Conservation (phyloP, 2,888 invertebrate species). For the Osmoderma eremita region DNA sequence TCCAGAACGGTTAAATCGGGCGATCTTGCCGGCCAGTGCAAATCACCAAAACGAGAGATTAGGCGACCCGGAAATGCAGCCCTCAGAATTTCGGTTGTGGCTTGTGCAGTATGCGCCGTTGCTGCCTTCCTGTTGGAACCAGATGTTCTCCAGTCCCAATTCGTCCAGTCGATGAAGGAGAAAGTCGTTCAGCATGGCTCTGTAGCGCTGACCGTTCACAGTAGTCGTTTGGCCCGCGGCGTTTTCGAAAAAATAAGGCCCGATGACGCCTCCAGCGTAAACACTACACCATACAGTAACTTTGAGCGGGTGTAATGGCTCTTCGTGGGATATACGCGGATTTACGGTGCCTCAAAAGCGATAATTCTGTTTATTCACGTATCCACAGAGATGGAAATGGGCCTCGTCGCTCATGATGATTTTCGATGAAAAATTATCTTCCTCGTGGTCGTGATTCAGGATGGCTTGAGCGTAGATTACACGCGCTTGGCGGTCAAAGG, state of each 20-base stretch:
- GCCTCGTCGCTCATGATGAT: constrained; percentile 15
- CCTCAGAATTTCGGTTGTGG: too few species aligned
- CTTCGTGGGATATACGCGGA: too few species aligned
- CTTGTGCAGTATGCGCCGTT: too few species aligned
- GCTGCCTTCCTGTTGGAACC: too few species aligned
- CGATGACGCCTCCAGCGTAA: too few species aligned
- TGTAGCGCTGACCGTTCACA: background rate
- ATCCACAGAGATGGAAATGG: constrained; percentile 17
- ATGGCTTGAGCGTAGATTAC: constrained; percentile 21
- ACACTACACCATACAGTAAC: too few species aligned
- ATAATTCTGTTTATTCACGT: too few species aligned
- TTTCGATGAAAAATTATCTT: constrained; percentile 25
- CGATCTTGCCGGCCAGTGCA: constrained; percentile 47
- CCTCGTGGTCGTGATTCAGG: constrained; percentile 20
- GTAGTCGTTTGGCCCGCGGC: too few species aligned
- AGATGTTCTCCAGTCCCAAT: constrained; percentile 9
- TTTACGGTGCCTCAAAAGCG: constrained; percentile 10
- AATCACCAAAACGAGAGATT: constrained; percentile 47
- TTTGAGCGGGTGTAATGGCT: too few species aligned
- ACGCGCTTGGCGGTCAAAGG: constrained; percentile 1
- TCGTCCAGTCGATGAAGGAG: constrained; percentile 1
- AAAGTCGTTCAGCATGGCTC: too few species aligned
- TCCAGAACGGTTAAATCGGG: too few species aligned
- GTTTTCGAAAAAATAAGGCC: constrained; percentile 15
- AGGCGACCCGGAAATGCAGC: constrained; percentile 44